phyloP scores from a whole-genome alignment of 2,888 invertebrate genomes.

The Ichneumoninae sp. region DNA sequence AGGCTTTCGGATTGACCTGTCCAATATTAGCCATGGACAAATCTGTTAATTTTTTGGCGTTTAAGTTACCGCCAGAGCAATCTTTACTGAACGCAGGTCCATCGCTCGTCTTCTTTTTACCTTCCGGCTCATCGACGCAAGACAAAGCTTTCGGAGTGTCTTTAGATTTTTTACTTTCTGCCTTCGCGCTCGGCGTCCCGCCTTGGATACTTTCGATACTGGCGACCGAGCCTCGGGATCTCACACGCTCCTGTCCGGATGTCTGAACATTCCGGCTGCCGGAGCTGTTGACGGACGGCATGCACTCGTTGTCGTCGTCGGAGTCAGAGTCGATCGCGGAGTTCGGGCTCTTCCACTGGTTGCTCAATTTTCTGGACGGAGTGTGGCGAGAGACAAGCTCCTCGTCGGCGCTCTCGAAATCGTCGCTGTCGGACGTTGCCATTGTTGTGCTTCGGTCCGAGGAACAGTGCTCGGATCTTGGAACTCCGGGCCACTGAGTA shows the following conservation, averaged over 20 bases:
- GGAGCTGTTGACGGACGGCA: slow-evolving; percentile 66
- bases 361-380: slow-evolving; percentile 46
- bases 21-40: background rate
- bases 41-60: background rate
- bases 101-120: background rate
- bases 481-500: background rate
- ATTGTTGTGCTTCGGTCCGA: slow-evolving; percentile 81
- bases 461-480: background rate
- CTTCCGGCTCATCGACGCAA: background rate
- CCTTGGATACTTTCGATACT: background rate
- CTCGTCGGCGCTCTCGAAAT: slow-evolving; percentile 92
- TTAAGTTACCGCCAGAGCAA: no score
- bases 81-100: no score
- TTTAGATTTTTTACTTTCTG: background rate
- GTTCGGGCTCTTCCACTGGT: slow-evolving; percentile 64
- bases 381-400: slow-evolving; percentile 83
- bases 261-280: slow-evolving; percentile 50
- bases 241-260: slow-evolving; percentile 43
- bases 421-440: slow-evolving; percentile 91
- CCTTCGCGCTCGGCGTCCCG: background rate
- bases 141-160: background rate
- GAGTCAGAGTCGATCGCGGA: slow-evolving; percentile 80
- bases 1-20: background rate
- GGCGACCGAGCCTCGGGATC: slow-evolving; percentile 5
- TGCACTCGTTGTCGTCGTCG: slow-evolving; percentile 79